These are phyloP conservation scores for Fopius arisanus DNA, from an alignment of 1,140 invertebrate species.

Conservation along the genomic window DNA sequence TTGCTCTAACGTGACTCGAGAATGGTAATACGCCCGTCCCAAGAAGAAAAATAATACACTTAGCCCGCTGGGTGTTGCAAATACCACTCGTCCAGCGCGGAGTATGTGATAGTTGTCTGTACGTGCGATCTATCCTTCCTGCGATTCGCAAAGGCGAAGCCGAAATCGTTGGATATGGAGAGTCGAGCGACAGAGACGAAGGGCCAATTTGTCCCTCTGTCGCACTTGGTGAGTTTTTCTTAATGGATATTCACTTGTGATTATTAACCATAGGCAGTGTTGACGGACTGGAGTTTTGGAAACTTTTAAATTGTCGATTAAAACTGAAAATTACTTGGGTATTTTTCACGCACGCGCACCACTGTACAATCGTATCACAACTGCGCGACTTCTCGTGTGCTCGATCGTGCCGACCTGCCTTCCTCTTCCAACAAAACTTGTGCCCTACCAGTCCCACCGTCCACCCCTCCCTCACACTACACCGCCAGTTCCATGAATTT, in stretches of 20 bases:
- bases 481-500: not conserved
- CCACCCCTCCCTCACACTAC: not conserved
- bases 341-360: slow-evolving; percentile 42
- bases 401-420: slow-evolving; percentile 39
- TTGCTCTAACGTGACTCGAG: not conserved
- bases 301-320: not conserved
- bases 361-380: slow-evolving; percentile 56
- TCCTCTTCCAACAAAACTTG: slow-evolving; percentile 14
- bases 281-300: not conserved
- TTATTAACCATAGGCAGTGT: not conserved
- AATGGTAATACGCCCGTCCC: too few species aligned
- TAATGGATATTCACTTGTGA: not conserved
- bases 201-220: slow-evolving; percentile 17
- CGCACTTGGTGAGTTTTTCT: not conserved
- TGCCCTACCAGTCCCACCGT: too few species aligned
- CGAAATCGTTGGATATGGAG: slow-evolving; percentile 14
- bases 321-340: not conserved
- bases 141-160: slow-evolving; percentile 11
- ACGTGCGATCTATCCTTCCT: not conserved
- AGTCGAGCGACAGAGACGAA: not conserved
- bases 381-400: slow-evolving; percentile 50
- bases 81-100: not conserved
- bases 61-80: not conserved
- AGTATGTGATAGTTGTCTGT: slow-evolving; percentile 7
- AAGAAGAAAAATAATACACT: too few species aligned